Conservation (phyloP, 2,797 vertebrate species). For the Sciurus carolinensis region DNA sequence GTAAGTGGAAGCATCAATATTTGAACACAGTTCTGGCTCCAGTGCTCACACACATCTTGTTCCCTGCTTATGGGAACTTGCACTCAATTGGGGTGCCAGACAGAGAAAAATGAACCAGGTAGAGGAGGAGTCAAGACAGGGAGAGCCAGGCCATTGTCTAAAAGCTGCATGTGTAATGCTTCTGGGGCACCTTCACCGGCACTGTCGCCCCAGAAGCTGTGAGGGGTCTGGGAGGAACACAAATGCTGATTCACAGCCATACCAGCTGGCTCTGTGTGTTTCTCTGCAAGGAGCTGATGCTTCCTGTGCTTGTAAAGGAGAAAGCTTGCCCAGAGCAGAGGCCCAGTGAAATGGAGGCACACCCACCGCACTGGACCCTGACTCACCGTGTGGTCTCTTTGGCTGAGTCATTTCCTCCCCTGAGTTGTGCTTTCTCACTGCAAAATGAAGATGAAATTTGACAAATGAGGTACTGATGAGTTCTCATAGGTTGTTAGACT, state of each 20-base stretch:
- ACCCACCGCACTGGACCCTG: not conserved
- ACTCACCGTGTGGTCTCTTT: not conserved
- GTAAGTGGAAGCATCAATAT: not conserved
- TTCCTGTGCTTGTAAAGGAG: conserved; percentile 25
- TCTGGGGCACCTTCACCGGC: not conserved
- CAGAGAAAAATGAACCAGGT: not conserved
- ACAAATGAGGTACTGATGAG: conserved; percentile 42
- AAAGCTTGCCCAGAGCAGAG: conserved; percentile 30
- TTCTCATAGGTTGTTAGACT: not conserved
- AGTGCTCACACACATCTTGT: not conserved
- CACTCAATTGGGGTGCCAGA: conserved; percentile 4
- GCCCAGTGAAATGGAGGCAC: not conserved
- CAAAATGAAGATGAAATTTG: conserved; percentile 15
- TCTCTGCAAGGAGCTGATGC: not conserved
- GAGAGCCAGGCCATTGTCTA: not conserved
- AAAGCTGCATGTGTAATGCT: not conserved
- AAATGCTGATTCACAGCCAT: not conserved
- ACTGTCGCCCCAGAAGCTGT: not conserved
- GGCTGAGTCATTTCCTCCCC: not conserved
- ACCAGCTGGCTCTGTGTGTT: conserved; percentile 25
- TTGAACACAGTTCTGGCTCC: not conserved
- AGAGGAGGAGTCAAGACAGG: not conserved
- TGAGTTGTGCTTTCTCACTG: conserved; percentile 36
- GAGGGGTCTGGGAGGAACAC: not conserved
- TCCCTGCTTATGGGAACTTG: not conserved